phyloP scores from a whole-genome alignment of 2,888 invertebrate genomes.

The Pristionchus entomophagus region DNA sequence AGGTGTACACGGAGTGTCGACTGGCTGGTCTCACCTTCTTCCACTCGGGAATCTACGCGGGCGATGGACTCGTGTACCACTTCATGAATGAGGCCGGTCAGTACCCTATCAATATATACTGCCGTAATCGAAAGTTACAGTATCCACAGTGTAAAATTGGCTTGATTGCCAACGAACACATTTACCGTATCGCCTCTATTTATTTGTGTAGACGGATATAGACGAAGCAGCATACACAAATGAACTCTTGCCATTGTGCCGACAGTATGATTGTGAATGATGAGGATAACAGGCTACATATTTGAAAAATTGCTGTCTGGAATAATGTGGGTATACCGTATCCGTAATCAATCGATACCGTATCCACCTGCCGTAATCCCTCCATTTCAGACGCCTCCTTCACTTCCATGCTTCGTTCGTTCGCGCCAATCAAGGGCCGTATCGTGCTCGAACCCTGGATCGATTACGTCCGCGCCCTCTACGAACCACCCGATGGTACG shows the following conservation, averaged over 20 bases:
- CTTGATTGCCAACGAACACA: too few relatives aligned
- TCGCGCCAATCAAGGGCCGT: constrained; percentile 40
- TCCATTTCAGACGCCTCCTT: constrained; percentile 28
- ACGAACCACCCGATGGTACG: constrained; percentile 35
- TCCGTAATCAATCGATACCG: not conserved
- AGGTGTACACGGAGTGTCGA: constrained; percentile 62
- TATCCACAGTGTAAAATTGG: too few relatives aligned
- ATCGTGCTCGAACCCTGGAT: constrained; percentile 47
- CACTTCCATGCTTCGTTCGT: constrained; percentile 20
- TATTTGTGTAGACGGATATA: too few relatives aligned
- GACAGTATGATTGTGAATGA: too few relatives aligned
- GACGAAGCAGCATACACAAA: too few relatives aligned
- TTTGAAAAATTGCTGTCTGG: too few relatives aligned
- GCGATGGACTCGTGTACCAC: constrained; percentile 64
- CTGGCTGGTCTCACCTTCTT: constrained; percentile 61
- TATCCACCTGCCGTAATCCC: not conserved
- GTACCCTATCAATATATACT: constrained; percentile 38
- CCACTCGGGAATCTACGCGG: constrained; percentile 67
- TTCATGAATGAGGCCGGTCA: constrained; percentile 62
- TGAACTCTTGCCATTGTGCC: too few relatives aligned
- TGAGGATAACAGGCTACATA: too few relatives aligned
- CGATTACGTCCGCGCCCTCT: constrained; percentile 45
- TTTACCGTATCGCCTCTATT: too few relatives aligned
- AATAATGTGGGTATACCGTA: too few relatives aligned
- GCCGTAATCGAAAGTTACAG: not conserved